phyloP scores from a whole-genome alignment of 2,888 invertebrate species.

The Zaprionus obscuricornis region DNA sequence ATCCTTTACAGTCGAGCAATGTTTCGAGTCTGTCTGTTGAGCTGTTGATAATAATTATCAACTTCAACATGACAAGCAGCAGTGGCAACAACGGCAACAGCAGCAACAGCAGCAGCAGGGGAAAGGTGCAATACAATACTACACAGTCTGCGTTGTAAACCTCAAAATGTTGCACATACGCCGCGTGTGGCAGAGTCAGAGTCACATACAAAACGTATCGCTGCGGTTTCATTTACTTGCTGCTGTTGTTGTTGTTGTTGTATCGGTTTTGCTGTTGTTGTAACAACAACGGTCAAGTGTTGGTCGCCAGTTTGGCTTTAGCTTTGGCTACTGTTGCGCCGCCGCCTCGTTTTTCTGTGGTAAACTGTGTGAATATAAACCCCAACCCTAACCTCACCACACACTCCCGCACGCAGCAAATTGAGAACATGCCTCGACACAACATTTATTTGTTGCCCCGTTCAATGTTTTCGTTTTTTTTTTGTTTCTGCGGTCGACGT shows the following conservation, averaged over 20 bases:
- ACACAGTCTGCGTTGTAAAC: too few species aligned
- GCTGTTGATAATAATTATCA: slow-evolving; percentile 54
- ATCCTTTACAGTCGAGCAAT: slow-evolving; percentile 37
- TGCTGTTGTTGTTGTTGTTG: slow-evolving; percentile 15
- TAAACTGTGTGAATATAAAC: too few species aligned
- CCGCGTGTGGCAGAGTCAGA: slow-evolving; percentile 25
- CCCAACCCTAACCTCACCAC: too few species aligned
- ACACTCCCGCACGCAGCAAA: neutral
- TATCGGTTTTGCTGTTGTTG: too few species aligned
- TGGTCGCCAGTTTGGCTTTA: slow-evolving; percentile 26
- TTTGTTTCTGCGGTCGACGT: too few species aligned
- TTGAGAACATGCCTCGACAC: too few species aligned
- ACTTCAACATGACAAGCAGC: neutral
- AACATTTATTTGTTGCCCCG: too few species aligned
- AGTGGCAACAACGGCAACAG: neutral
- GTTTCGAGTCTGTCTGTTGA: slow-evolving; percentile 17
- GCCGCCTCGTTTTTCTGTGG: slow-evolving; percentile 34
- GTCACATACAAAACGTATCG: neutral
- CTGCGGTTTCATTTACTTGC: slow-evolving; percentile 1
- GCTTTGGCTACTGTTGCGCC: slow-evolving; percentile 48
- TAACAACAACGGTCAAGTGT: slow-evolving; percentile 66
- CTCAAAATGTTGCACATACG: slow-evolving; percentile 51
- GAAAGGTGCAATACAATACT: slow-evolving; percentile 17
- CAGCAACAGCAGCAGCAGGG: slow-evolving; percentile 8
- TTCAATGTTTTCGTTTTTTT: too few species aligned